Evolutionary conservation across 2,113 vertebrate species (phyloP).

Genomic region (Ictidomys tridecemlineatus): DNA sequence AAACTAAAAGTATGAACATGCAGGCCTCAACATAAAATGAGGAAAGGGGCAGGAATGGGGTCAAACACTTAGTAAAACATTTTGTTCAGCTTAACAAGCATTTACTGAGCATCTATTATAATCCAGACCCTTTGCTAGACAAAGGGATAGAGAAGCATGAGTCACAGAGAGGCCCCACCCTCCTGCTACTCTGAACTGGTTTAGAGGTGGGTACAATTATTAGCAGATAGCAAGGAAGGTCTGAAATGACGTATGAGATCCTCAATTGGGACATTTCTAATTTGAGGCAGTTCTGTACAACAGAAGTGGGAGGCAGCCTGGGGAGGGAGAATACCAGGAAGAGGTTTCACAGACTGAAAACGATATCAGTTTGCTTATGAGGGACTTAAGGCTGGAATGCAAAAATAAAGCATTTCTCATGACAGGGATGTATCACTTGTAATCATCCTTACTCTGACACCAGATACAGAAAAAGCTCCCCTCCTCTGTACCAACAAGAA

Average conservation of each 20-base stretch:
- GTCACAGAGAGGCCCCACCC: fast-evolving
- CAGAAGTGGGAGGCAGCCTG: background rate
- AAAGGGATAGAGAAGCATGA: background rate
- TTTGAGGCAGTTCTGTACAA: background rate
- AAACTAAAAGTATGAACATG: background rate
- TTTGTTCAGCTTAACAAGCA: background rate
- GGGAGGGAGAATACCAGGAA: background rate
- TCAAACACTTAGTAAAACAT: background rate
- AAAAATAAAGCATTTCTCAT: background rate
- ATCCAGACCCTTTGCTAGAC: background rate
- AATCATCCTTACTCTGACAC: background rate
- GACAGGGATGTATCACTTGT: background rate
- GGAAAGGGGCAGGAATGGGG: background rate
- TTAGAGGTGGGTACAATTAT: background rate
- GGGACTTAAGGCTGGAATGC: background rate
- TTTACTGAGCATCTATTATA: background rate
- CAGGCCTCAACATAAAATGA: background rate
- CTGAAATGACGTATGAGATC: too few species aligned
- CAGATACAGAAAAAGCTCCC: background rate
- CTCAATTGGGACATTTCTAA: background rate
- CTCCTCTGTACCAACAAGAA: background rate
- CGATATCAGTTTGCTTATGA: background rate
- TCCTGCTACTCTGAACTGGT: background rate
- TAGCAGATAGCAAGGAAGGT: background rate
- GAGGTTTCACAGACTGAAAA: background rate